phyloP scores from a whole-genome alignment of 2,888 invertebrate species.

The Chrysopilus asiliformis region DNA sequence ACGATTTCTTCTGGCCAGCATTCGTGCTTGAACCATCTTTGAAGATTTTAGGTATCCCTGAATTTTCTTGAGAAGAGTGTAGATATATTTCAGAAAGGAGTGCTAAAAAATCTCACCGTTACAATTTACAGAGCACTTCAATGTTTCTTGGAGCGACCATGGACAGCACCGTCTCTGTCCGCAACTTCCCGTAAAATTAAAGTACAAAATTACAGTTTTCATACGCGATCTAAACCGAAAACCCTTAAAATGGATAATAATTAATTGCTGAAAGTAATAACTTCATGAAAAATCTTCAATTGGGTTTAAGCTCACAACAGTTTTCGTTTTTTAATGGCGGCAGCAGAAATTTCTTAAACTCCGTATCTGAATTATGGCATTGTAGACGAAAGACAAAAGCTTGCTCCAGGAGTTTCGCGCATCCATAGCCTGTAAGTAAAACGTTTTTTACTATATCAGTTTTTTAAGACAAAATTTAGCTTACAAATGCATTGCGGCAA shows the following conservation, averaged over 20 bases:
- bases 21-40: no score
- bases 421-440: slow-evolving; percentile 26
- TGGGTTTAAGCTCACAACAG: slow-evolving; percentile 4
- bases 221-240: not conserved
- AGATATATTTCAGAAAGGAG: no score
- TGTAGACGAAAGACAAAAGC: slow-evolving; percentile 23
- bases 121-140: no score
- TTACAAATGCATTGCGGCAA: slow-evolving; percentile 25
- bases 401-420: slow-evolving; percentile 22
- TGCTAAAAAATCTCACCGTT: no score
- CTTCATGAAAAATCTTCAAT: not conserved
- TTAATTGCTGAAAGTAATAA: not conserved
- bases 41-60: no score
- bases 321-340: slow-evolving; percentile 14
- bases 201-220: not conserved
- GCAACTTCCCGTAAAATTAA: not conserved
- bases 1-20: no score
- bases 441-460: no score
- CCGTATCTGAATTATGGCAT: slow-evolving; percentile 20
- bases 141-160: not conserved
- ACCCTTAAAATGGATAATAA: not conserved
- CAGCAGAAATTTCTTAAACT: slow-evolving; percentile 23
- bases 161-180: not conserved
- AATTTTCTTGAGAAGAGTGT: no score
- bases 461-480: no score